A percentile compares a stretch with the other conserved stretches of the same genome.
These are phyloP conservation scores for Lucilia sericata DNA, from an alignment of 1,140 invertebrate species.

Conservation along the genomic window DNA sequence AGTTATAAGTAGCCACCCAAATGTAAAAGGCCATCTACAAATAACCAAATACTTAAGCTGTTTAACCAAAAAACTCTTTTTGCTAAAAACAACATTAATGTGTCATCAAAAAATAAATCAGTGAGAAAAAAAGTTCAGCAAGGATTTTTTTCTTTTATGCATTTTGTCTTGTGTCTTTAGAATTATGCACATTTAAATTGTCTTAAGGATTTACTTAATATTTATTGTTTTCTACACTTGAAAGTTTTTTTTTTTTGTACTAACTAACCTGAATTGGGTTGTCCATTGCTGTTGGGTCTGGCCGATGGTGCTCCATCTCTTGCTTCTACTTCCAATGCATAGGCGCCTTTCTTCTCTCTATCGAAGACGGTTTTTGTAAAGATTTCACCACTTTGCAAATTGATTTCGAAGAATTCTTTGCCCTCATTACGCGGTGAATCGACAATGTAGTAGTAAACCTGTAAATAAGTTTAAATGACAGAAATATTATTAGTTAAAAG, in stretches of 20 bases:
- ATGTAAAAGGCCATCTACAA: background rate
- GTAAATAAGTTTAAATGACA: slow-evolving; percentile 43
- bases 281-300: slow-evolving; percentile 87
- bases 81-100: no score
- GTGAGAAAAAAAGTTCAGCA: background rate
- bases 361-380: slow-evolving; percentile 95
- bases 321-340: slow-evolving; percentile 93
- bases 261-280: slow-evolving; percentile 91
- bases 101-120: no score
- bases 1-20: background rate
- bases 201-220: background rate
- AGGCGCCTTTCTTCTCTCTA: slow-evolving; percentile 94
- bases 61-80: no score
- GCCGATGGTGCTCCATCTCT: slow-evolving; percentile 93
- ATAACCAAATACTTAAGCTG: background rate
- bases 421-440: slow-evolving; percentile 90
- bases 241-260: slow-evolving; percentile 56
- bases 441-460: slow-evolving; percentile 93
- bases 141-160: background rate
- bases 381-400: slow-evolving; percentile 92
- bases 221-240: background rate
- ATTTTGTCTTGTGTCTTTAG: background rate
- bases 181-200: background rate
- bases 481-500: background rate
- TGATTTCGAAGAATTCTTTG: slow-evolving; percentile 95